A percentile compares a stretch with the other conserved stretches of the same genome.
These are phyloP conservation scores for Suricata suricatta DNA, from an alignment of 2,113 vertebrate genomes.

Conservation along the genomic window DNA sequence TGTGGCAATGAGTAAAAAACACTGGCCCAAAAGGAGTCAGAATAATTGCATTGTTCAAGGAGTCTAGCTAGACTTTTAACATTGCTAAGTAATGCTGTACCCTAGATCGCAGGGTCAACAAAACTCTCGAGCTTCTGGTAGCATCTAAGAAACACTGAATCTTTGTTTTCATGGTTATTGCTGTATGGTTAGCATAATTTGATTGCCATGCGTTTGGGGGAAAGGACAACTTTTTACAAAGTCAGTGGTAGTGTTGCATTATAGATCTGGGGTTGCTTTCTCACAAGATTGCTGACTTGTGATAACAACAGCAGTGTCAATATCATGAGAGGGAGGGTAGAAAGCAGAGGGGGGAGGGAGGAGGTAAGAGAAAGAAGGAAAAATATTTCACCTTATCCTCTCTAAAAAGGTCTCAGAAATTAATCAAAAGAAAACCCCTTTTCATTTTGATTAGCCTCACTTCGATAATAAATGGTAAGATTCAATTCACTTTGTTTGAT, in stretches of 20 bases:
- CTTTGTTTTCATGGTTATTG: background rate
- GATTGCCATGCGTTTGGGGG: background rate
- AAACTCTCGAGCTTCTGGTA: background rate
- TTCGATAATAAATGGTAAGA: background rate
- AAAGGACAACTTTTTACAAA: background rate
- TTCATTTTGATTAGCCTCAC: background rate
- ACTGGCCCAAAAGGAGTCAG: background rate
- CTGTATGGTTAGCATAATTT: background rate
- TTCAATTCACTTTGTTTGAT: background rate
- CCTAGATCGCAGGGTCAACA: background rate
- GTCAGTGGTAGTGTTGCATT: fast-evolving
- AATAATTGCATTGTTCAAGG: background rate
- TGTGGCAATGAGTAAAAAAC: background rate
- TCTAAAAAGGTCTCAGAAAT: background rate
- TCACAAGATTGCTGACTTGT: background rate
- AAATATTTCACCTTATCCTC: background rate
- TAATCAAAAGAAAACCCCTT: background rate
- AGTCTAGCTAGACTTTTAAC: background rate
- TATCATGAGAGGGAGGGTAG: background rate
- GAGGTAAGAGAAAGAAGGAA: background rate
- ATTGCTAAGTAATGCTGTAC: background rate
- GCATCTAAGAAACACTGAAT: background rate
- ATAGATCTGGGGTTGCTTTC: background rate
- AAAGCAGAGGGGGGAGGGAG: background rate
- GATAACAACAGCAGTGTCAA: background rate